Evolutionary conservation across 30 jellyfish, hydroid and myxozoan genomes (phyloP), one percentile per base, ranked within the genome.

Genomic region (Turritopsis dohrnii): DNA sequence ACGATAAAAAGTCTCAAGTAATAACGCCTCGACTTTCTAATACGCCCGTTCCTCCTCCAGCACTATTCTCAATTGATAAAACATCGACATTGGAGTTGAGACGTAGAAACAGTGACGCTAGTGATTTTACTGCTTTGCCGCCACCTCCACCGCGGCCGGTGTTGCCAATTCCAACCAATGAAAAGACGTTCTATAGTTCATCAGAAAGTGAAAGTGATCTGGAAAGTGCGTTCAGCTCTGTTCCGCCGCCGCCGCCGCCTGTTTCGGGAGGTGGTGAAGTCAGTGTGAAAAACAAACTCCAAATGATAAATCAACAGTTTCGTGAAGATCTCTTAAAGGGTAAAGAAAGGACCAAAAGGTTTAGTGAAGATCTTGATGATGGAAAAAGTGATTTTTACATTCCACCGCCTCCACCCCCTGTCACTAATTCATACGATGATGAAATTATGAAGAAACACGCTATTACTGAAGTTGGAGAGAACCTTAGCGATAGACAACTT

Each of bases 161-260:
- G 20, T n/a, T 86, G 8, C 86, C 66, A 52, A 87, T n/a, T 16
- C 52, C 13, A n/a, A 71, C 21, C 16, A 27, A 21, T 77, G 24
- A 71, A 24, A 71, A 83, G 16, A 25, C 4, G 16, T 90, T 90
- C 19, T 24, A 71, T 84, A 22, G 79, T 75, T 28, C 52, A 8
- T 41, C 52, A 8, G 79, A 52, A 9, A 84, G 71, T 28, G 94
- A 84, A 4, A 66, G 90, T 30, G 99, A 94, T 74, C 83, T 65
- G 1, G 99, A 89, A 53, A 94, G 99, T 65, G 84, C 82, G 84
- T 86, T 89, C 82, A 94, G 97, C 1, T 89, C 94, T 1, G 31
- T 94, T 60, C 99, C 99, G 8, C 96, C 99, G 18, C 92, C 99
- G n/a, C 99, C 99, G 7, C 97, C 97, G 1, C 89, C 89, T 29